Percentiles rank a stretch among this genome's conserved stretches.
These are phyloP conservation scores for Hemiscyllium ocellatum DNA, from an alignment of 2,113 vertebrate species.

Conservation along the genomic window DNA sequence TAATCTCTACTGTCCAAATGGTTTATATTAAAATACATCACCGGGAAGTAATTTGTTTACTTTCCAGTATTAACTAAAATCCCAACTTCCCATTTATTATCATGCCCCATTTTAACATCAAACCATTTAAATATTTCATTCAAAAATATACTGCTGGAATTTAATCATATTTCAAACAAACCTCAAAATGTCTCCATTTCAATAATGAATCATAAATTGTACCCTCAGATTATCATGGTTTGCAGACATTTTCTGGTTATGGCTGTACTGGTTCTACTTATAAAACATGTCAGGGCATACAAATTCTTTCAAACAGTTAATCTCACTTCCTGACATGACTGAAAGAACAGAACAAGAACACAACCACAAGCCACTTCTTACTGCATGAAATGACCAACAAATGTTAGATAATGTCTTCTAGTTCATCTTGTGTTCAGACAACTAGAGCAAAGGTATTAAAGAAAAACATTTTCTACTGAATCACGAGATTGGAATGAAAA, in stretches of 20 bases:
- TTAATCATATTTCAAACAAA: background rate
- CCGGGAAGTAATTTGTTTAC: background rate
- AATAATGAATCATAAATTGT: background rate
- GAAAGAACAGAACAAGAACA: background rate
- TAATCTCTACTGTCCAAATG: background rate
- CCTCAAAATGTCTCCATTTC: background rate
- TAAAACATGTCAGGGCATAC: background rate
- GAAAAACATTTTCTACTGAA: background rate
- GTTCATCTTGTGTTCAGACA: background rate
- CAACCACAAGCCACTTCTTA: background rate
- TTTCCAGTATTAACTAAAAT: background rate
- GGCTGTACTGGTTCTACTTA: background rate
- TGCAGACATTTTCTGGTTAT: background rate
- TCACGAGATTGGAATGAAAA: background rate
- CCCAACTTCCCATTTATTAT: background rate
- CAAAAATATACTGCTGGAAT: background rate
- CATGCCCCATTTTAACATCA: background rate
- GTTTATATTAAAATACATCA: background rate
- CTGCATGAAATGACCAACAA: background rate
- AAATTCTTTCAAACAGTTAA: constrained; percentile 23
- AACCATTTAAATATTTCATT: background rate
- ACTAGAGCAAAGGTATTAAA: background rate
- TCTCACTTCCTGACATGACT: constrained; percentile 16
- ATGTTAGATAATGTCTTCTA: background rate
- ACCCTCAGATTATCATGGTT: background rate